These are phyloP conservation scores for Eristalis tenax DNA, from an alignment of 2,888 invertebrate species.

Conservation along the genomic window DNA sequence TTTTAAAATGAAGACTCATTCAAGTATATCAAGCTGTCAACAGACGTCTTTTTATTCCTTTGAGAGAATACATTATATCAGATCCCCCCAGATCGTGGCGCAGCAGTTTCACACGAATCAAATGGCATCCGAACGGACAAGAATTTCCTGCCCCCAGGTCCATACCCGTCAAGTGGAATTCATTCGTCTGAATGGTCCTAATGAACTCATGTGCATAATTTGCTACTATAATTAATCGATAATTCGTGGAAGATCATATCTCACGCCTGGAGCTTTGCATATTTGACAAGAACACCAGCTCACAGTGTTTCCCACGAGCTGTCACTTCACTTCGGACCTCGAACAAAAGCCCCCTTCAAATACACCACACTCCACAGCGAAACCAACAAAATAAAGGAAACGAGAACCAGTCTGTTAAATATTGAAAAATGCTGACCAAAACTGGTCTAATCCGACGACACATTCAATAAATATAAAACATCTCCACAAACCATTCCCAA, in stretches of 20 bases:
- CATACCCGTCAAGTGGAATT: background rate
- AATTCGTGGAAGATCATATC: constrained; percentile 59
- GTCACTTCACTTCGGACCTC: constrained; percentile 22
- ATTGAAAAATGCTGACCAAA: constrained; percentile 48
- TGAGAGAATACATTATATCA: background rate
- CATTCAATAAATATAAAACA: constrained; percentile 63
- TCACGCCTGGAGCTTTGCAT: constrained; percentile 55
- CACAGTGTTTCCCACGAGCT: constrained; percentile 56
- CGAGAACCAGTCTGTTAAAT: constrained; percentile 43
- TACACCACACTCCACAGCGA: background rate
- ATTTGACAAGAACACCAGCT: constrained; percentile 19
- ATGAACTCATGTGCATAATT: constrained; percentile 49
- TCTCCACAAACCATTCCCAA: constrained; percentile 44
- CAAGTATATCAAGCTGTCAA: background rate
- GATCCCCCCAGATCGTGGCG: background rate
- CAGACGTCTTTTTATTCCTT: background rate
- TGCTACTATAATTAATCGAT: constrained; percentile 37
- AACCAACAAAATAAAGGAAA: background rate
- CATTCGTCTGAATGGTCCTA: constrained; percentile 27
- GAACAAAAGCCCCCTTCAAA: background rate
- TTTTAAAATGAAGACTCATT: background rate
- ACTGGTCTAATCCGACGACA: constrained; percentile 42
- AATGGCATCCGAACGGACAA: background rate
- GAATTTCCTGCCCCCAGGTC: background rate
- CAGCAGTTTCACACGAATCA: background rate